phyloP scores from a whole-genome alignment of 2,888 invertebrate species.

The Dexiosoma caninum region DNA sequence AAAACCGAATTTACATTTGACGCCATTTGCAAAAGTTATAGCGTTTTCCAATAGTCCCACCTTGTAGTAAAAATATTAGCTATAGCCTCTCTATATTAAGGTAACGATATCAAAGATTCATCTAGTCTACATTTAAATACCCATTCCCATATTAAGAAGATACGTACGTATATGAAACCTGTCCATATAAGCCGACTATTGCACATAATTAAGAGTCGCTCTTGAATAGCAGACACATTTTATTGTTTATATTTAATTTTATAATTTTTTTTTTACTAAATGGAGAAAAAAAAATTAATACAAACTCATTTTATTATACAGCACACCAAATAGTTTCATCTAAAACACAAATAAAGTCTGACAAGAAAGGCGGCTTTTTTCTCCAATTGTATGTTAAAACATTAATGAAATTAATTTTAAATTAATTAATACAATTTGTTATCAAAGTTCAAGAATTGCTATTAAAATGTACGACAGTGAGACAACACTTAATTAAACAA shows the following conservation, averaged over 20 bases:
- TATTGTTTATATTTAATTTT: neutral
- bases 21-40: too few relatives aligned
- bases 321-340: conserved; percentile 3
- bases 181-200: too few relatives aligned
- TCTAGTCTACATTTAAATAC: too few relatives aligned
- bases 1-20: too few relatives aligned
- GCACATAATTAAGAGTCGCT: too few relatives aligned
- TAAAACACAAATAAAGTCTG: conserved; percentile 5
- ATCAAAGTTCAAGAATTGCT: conserved; percentile 54
- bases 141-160: too few relatives aligned
- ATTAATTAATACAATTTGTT: conserved; percentile 57
- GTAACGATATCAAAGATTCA: too few relatives aligned
- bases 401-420: conserved; percentile 59
- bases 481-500: conserved; percentile 5
- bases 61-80: too few relatives aligned
- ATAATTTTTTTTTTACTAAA: neutral
- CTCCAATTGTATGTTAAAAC: conserved; percentile 5
- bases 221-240: neutral
- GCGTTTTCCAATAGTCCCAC: too few relatives aligned
- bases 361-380: conserved; percentile 9
- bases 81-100: too few relatives aligned
- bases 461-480: conserved; percentile 7
- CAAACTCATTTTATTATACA: neutral
- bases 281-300: neutral
- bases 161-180: too few relatives aligned